Evolutionary conservation across 2,888 invertebrate genomes (phyloP), one percentile per base, ranked within the genome.

Genomic region (Tetragonisca angustula): DNA sequence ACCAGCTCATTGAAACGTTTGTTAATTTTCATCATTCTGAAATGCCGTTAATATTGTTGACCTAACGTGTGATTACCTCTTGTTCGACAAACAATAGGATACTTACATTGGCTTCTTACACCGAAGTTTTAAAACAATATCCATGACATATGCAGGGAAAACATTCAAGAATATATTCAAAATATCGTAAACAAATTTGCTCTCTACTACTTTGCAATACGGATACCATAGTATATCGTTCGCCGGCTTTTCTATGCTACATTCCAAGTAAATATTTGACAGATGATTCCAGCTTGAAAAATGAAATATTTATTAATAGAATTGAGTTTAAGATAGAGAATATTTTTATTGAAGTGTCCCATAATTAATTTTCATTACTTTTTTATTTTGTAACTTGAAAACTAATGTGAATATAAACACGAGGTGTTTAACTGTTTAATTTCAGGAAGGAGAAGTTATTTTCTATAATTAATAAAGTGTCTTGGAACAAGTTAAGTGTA

Each of bases 191-290:
- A 97, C 94, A 15, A 97, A 94, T 54, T 96, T 95, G 78, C 96
- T 97, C 67, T 97, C 97, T 67, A 97, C 96, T 93, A 97, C 97
- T 24, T 96, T 95, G 93, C 97, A 97, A 86, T 97, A 97, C 0
- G 98, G 98, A 93, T 98, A 98, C 96, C 98, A 97, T 94, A 98
- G 96, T 59, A 98, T 96, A 91, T 97, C 97, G 95, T 97, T 97
- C 85, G 98, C 96, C 6, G 99, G 99, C 90, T 97, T 97, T 85
- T 96, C 96, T 67, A 97, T 95, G 0, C 97, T 97, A 95, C 97
- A 97, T 91, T 97, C 97, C 81, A 97, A 95, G 65, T 97, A 97
- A 36, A 97, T 95, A 67, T 95, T 94, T 17, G 97, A 97, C 91
- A 98, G 97, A 84, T 97, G 96, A 1, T 97, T 96, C 99, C 99